Base-by-base conservation (phyloP, 1,140 invertebrate genomes). In the Lasioglossum baleicum region DNA sequence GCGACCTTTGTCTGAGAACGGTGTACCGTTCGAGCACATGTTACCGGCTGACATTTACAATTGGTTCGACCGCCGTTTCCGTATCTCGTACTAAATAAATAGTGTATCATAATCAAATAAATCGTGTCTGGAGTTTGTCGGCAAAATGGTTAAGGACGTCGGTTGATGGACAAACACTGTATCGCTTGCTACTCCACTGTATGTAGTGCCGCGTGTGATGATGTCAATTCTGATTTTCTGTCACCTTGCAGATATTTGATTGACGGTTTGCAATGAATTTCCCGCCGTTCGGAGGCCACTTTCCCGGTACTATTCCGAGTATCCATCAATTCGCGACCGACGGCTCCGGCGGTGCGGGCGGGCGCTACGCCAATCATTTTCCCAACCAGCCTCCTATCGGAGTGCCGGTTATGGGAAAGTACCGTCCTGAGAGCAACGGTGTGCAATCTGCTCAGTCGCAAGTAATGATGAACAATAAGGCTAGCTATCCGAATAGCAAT, bases 251-350 rank as follows among this genome's bases (percentile, higher is more conserved):
- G 92, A 85, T 92, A 90, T 90, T 82, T 86, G 87, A 93, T 89
- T 91, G 89, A 92, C 88, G 86, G 81, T 88, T 86, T 89, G 90
- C 90, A 91, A 95, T 95, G 95, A 95, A 95, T 93, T 95, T 95
- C 89, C 94, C 95, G 88, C 94, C 94, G 82, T 95, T 95, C 88
- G 95, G 94, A 88, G 94, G 94, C 83, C 95, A 95, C 81, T 95
- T 95, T 91, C 94, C 95, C 76, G 93, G 94, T 83, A 93, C 94
- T 58, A 94, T 95, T 88, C 94, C 95, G 65, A 94, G 94, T 75
- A 95, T 95, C 80, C 95, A 95, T 91, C 95, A 95, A 87, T 95
- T 95, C 85, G 93, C 94, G 75, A 91, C 93, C 61, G 94, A 94
- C 85, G 93, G 94, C 83, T 93, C 93, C 78, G 90, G 91, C 44